Evolutionary conservation across 2,888 invertebrate genomes (phyloP).

Genomic region (Philhelius pedissequus): DNA sequence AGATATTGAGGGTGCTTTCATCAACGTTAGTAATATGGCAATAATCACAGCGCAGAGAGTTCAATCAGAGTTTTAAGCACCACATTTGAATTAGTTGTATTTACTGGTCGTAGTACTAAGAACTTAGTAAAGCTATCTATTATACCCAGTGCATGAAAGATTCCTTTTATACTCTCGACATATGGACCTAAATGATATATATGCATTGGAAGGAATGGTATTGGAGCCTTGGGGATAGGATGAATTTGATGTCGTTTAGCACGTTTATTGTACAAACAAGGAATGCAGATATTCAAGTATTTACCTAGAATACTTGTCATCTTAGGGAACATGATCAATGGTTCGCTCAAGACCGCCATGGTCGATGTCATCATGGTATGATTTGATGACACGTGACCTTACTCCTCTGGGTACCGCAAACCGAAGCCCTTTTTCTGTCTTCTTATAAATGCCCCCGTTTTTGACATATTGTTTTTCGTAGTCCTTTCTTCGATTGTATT

Average conservation of each 20-base stretch:
- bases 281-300: background rate
- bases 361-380: background rate
- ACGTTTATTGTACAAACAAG: background rate
- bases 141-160: background rate
- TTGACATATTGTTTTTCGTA: background rate
- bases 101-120: background rate
- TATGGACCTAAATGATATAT: conserved; percentile 40
- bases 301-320: no score
- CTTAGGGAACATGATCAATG: no score
- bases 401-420: background rate
- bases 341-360: background rate
- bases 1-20: no score
- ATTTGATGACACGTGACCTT: background rate
- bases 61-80: conserved; percentile 17
- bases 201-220: background rate
- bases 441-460: background rate
- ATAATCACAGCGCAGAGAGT: no score
- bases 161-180: conserved; percentile 2
- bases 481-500: background rate
- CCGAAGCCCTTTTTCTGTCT: background rate
- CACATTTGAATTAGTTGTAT: conserved; percentile 2
- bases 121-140: background rate
- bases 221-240: background rate
- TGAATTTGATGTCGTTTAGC: background rate
- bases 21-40: no score